A percentile compares a stretch with the other conserved stretches of the same genome.
phyloP scores from a whole-genome alignment of 2,113 vertebrate genomes.

The Platichthys flesus region DNA sequence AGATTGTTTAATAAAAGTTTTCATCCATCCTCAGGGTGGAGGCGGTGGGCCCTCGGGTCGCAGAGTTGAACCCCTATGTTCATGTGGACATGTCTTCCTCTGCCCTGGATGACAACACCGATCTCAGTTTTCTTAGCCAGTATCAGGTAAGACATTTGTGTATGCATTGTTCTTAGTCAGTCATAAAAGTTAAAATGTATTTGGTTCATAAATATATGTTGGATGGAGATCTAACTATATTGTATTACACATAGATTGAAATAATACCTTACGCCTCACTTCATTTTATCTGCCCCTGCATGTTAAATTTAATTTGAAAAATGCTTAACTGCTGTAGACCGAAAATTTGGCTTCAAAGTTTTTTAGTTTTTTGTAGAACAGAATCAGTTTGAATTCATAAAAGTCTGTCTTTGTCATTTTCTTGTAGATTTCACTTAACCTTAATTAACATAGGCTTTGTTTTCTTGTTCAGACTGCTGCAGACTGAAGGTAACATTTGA shows the following conservation, averaged over 20 bases:
- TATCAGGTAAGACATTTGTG: conserved; percentile 84
- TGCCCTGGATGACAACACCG: conserved; percentile 86
- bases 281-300: not conserved
- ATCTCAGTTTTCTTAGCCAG: conserved; percentile 90
- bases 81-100: conserved; percentile 86
- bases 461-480: not conserved
- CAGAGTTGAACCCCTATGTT: conserved; percentile 96
- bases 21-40: conserved; percentile 84
- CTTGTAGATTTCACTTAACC: not conserved
- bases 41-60: conserved; percentile 87
- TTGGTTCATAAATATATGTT: too few species aligned
- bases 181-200: too few species aligned
- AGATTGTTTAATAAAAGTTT: not conserved
- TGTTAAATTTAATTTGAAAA: not conserved
- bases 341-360: too few species aligned
- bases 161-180: not conserved
- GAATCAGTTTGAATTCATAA: too few species aligned
- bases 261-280: not conserved
- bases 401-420: too few species aligned
- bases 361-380: too few species aligned
- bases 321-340: too few species aligned
- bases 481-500: not conserved
- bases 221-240: too few species aligned
- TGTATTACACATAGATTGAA: too few species aligned
- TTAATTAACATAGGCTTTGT: not conserved